A percentile compares a stretch with the other conserved stretches of the same genome.
phyloP scores from a whole-genome alignment of 2,888 invertebrate genomes.

The Melikaiella ostensackeni region DNA sequence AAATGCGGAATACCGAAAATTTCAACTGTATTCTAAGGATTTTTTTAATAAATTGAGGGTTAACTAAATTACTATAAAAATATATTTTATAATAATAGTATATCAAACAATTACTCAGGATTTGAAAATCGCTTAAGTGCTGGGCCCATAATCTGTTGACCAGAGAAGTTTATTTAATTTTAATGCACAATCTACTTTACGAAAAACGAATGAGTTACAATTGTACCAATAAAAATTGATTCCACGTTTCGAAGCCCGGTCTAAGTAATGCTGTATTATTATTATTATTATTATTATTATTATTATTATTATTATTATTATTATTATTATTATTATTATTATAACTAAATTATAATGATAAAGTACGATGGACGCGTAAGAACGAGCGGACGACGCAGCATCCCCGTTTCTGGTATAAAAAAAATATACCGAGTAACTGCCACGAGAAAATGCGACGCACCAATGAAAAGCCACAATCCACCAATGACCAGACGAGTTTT shows the following conservation, averaged over 20 bases:
- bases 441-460: conserved; percentile 48
- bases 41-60: too few species aligned
- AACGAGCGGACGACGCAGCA: conserved; percentile 31
- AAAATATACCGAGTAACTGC: conserved; percentile 54
- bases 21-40: too few species aligned
- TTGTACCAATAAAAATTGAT: not conserved
- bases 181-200: not conserved
- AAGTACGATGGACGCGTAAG: not conserved
- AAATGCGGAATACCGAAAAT: not conserved
- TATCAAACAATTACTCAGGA: too few species aligned
- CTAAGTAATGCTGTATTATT: conserved; percentile 6
- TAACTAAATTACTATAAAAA: too few species aligned
- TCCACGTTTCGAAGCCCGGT: not conserved
- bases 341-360: not conserved
- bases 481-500: conserved; percentile 28
- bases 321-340: conserved; percentile 8
- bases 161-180: too few species aligned
- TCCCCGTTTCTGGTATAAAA: conserved; percentile 29
- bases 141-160: too few species aligned
- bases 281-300: conserved; percentile 11
- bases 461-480: conserved; percentile 22
- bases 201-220: not conserved
- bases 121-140: too few species aligned
- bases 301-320: conserved; percentile 4
- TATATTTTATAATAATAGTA: too few species aligned